These are phyloP conservation scores for Engystomops pustulosus DNA, from an alignment of 2,113 vertebrate species.

Conservation along the genomic window DNA sequence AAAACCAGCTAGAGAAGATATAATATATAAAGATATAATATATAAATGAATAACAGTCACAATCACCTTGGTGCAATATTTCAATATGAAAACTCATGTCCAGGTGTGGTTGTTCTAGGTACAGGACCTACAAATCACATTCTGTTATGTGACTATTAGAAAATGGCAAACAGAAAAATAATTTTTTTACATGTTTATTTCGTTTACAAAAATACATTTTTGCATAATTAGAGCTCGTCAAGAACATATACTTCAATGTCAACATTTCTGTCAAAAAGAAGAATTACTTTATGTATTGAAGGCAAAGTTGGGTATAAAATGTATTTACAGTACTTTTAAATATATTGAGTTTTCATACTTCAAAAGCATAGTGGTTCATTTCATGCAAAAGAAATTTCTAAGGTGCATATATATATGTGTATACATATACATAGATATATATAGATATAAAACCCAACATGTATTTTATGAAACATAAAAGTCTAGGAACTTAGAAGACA, in stretches of 20 bases:
- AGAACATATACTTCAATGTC: not conserved
- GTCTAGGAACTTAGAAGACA: not conserved
- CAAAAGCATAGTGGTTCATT: not conserved
- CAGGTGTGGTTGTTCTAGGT: too few relatives aligned
- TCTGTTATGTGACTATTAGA: not conserved
- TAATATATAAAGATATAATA: too few relatives aligned
- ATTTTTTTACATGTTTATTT: constrained; percentile 22
- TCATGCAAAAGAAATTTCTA: constrained; percentile 9
- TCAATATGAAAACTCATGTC: too few relatives aligned
- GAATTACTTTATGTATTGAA: not conserved
- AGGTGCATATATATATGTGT: not conserved
- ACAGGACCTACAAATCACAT: too few relatives aligned
- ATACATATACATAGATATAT: not conserved
- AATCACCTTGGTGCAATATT: too few relatives aligned
- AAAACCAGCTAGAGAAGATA: too few relatives aligned
- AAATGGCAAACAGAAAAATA: not conserved
- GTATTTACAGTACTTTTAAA: not conserved
- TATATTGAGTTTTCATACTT: not conserved
- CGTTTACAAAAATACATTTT: constrained; percentile 36
- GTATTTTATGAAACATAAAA: not conserved
- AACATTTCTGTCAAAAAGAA: constrained; percentile 2
- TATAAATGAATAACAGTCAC: too few relatives aligned
- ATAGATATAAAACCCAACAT: not conserved
- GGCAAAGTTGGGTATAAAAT: not conserved
- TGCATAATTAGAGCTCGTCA: not conserved